Evolutionary conservation across 2,888 invertebrate species (phyloP).

Genomic region (Lasiommata megera): DNA sequence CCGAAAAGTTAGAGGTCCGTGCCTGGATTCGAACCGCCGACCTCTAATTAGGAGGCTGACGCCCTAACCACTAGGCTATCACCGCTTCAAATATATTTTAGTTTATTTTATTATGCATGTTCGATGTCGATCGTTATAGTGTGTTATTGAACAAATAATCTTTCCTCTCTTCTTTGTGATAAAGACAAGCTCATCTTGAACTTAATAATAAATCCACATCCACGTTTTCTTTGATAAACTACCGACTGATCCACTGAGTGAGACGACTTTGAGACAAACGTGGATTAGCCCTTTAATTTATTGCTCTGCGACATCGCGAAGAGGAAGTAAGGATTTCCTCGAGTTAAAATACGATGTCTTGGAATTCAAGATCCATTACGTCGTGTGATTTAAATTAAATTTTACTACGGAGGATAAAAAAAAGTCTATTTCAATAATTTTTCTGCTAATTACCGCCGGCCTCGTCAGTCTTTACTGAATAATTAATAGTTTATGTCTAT

Average conservation of each 20-base stretch:
- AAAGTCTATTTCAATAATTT: no score
- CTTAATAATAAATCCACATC: conserved; percentile 3
- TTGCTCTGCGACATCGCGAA: conserved; percentile 33
- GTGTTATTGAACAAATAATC: no score
- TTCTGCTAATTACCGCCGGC: background rate
- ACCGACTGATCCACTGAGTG: conserved; percentile 36
- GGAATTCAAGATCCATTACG: conserved; percentile 2
- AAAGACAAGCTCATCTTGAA: background rate
- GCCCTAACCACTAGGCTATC: no score
- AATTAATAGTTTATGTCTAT: no score
- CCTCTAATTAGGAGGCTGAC: no score
- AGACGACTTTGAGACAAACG: conserved; percentile 34
- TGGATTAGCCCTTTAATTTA: conserved; percentile 43
- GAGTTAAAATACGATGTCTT: conserved; percentile 38
- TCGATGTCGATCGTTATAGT: no score
- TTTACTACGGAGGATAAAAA: background rate
- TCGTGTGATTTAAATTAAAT: conserved; percentile 10
- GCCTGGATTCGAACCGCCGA: no score
- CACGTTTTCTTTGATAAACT: conserved; percentile 28
- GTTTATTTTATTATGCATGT: no score
- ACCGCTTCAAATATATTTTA: no score
- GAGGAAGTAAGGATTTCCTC: conserved; percentile 36
- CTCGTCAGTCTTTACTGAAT: no score
- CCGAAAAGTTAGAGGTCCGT: no score
- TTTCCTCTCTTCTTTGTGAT: background rate